Conservation (phyloP, 1,140 invertebrate genomes). For the Chrysoperla carnea region DNA sequence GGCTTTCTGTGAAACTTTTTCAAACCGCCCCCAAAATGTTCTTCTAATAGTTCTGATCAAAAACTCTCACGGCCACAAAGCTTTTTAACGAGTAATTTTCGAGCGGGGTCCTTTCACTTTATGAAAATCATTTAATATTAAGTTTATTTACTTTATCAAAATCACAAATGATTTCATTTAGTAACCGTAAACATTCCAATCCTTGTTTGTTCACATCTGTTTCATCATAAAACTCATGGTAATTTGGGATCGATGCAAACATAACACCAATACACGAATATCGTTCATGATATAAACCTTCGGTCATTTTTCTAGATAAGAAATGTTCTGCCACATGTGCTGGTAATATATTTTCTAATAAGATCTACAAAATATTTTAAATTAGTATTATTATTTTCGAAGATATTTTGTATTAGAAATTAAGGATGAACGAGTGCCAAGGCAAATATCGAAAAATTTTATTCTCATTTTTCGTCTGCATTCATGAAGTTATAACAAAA, state of each 20-base stretch:
- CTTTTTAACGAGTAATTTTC: too few species aligned
- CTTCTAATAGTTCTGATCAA: too few species aligned
- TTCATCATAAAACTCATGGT: constrained; percentile 97
- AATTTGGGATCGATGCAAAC: constrained; percentile 97
- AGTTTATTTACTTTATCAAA: constrained; percentile 89
- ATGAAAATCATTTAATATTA: too few species aligned
- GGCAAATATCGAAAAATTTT: too few species aligned
- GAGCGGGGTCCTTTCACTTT: too few species aligned
- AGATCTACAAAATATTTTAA: constrained; percentile 29
- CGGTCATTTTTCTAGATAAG: constrained; percentile 42
- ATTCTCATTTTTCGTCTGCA: too few species aligned
- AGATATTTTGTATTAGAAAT: too few species aligned
- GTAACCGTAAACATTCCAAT: constrained; percentile 77
- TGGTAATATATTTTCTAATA: constrained; percentile 93
- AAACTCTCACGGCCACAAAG: too few species aligned
- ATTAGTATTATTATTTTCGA: not conserved
- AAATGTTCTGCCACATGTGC: constrained; percentile 92
- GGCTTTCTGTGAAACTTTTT: too few species aligned
- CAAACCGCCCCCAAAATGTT: too few species aligned
- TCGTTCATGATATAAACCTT: constrained; percentile 87
- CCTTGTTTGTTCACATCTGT: constrained; percentile 95
- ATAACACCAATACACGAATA: constrained; percentile 91
- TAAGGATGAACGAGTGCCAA: too few species aligned
- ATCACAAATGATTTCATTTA: constrained; percentile 98
- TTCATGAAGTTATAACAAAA: too few species aligned